phyloP scores from a whole-genome alignment of 2,888 invertebrate species.

The Griposia aprilina region DNA sequence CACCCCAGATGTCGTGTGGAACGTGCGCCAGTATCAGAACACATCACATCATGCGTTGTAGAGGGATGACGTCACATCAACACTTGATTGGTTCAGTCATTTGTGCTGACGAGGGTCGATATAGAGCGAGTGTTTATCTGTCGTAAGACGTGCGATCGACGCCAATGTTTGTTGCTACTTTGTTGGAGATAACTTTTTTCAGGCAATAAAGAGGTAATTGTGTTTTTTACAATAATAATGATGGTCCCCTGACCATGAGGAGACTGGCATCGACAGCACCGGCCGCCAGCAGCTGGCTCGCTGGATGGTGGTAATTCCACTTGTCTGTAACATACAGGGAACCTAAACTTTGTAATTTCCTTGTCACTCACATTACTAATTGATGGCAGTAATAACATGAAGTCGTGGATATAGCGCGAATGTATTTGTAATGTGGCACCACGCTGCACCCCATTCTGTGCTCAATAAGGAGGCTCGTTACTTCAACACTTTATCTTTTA shows the following conservation, averaged over 20 bases:
- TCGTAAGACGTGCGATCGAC: background rate
- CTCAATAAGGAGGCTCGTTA: slow-evolving; percentile 29
- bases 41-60: background rate
- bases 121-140: background rate
- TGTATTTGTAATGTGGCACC: background rate
- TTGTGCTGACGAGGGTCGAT: background rate
- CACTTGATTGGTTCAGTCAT: slow-evolving; percentile 27
- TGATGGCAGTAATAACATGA: background rate
- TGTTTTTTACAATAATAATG: background rate
- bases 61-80: slow-evolving; percentile 16
- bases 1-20: background rate
- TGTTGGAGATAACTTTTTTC: background rate
- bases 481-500: slow-evolving; percentile 62
- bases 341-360: no score
- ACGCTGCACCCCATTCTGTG: background rate
- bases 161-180: background rate
- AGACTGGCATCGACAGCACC: background rate
- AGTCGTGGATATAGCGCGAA: background rate
- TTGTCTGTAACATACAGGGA: background rate
- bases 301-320: background rate
- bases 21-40: background rate
- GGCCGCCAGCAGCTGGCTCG: background rate
- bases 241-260: background rate
- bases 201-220: background rate
- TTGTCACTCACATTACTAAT: background rate